Conservation (phyloP, 2,888 invertebrate species). For the Pseudococcus viburni region DNA sequence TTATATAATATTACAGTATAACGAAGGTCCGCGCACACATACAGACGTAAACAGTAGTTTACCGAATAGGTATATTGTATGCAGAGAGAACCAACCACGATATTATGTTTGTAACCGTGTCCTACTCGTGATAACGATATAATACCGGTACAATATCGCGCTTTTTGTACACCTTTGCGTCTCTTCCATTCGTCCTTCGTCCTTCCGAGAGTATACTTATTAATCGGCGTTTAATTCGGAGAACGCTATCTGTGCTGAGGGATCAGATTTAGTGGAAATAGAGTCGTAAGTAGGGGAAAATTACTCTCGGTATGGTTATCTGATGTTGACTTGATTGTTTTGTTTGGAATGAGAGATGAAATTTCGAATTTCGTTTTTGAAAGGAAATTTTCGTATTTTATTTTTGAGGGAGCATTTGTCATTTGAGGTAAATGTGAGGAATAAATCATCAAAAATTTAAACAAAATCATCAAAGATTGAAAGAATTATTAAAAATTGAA, state of each 20-base stretch:
- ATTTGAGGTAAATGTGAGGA: too few relatives aligned
- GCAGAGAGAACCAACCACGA: not conserved
- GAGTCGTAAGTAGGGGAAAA: too few relatives aligned
- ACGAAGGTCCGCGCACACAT: not conserved
- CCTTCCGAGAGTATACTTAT: not conserved
- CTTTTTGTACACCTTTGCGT: conserved; percentile 25
- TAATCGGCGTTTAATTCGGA: conserved; percentile 36
- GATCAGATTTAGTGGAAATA: not conserved
- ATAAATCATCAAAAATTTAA: too few relatives aligned
- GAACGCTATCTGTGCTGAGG: not conserved
- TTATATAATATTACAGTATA: conserved; percentile 12
- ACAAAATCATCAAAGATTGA: too few relatives aligned
- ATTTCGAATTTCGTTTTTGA: too few relatives aligned
- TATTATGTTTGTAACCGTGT: conserved; percentile 41
- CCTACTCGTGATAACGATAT: conserved; percentile 53
- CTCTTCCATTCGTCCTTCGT: not conserved
- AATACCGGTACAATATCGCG: conserved; percentile 33
- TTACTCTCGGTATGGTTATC: too few relatives aligned
- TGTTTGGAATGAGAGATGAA: too few relatives aligned
- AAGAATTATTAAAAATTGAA: too few relatives aligned
- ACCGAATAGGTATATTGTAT: not conserved
- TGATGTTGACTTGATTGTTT: too few relatives aligned
- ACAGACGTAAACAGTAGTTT: not conserved
- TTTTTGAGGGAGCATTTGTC: too few relatives aligned
- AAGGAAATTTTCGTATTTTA: too few relatives aligned